Base-by-base conservation (phyloP, 2,113 vertebrate species). In the Labrus mixtus region DNA sequence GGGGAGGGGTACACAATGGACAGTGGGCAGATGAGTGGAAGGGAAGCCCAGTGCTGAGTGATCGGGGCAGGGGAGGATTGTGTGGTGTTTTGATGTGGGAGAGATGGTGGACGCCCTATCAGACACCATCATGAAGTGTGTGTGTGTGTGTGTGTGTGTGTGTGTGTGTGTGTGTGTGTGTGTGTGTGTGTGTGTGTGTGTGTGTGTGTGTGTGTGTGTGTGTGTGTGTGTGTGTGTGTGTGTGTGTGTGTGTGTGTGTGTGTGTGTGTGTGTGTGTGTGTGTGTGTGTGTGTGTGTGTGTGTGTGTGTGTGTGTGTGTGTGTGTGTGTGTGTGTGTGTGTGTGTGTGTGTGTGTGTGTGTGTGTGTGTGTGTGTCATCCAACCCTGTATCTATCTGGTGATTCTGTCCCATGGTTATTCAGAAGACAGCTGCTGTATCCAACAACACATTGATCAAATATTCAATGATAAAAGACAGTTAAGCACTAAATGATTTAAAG, bases 21-120 rank as follows among this genome's bases (percentile, higher is more conserved):
- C 33, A 45, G 39, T 51, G 48, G 29, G 23, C 6, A 41, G 55
- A 70, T 55, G 76, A 82, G 73, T 60, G 53, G 70, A 75, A 62
- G 73, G 58, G 80, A 71, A 84, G 84, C 51, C 66, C 63, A 22
- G 56, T 50, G 76, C 57, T 82, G 73, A 89, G 83, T 89, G 87
- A 86, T 77, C 1, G 48, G 73, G 48, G 25, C 61, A 79, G 41
- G 59, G 45, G 48, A 67, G 80, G 64, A 60, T 55, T 80, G 66
- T 45, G 33, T 23, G 0, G 0, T 33, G 60, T 82, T 85, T 73
- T 77, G 56, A 75, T 83, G 65, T 73, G 73, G 78, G 46, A 7
- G 71, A 66, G 76, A 65, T 55, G 64, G 57, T 43, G 43, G 53
- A 10, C 4, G 11, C 25, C 25, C 20, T 17, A 6, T 6, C 22